phyloP scores from a whole-genome alignment of 2,113 vertebrate genomes.

The Centrocercus urophasianus region DNA sequence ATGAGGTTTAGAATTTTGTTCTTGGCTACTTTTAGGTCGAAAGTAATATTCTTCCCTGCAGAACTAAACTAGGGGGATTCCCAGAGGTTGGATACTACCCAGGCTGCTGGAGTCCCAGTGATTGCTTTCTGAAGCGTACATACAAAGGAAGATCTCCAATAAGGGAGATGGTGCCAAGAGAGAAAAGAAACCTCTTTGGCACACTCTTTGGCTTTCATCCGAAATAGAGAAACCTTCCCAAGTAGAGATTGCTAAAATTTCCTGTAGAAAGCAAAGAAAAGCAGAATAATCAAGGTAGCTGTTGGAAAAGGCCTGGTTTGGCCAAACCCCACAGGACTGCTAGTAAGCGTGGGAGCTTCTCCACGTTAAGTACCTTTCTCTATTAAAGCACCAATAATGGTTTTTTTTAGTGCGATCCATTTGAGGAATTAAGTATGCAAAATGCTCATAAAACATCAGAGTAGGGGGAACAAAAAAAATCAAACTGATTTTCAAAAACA shows the following conservation, averaged over 20 bases:
- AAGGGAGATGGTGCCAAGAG: neutral
- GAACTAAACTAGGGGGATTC: neutral
- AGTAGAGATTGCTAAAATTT: neutral
- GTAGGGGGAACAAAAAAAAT: neutral
- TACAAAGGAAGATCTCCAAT: neutral
- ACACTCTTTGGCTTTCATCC: neutral
- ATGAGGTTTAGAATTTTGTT: neutral
- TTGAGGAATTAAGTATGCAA: neutral
- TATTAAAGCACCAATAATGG: neutral
- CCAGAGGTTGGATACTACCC: neutral
- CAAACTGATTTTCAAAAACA: neutral
- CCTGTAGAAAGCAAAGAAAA: neutral
- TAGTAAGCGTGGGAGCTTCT: neutral
- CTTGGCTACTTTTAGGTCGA: neutral
- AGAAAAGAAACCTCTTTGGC: neutral
- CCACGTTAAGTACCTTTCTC: neutral
- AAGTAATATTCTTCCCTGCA: neutral
- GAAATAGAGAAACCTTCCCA: neutral
- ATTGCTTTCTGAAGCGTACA: rapidly evolving
- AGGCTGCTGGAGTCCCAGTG: neutral
- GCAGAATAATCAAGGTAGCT: neutral
- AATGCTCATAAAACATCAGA: neutral
- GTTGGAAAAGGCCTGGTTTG: neutral
- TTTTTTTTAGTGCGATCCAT: neutral
- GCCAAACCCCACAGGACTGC: neutral